Evolutionary conservation across 2,113 vertebrate species (phyloP), one percentile per base, ranked within the genome.

Genomic region (Arothron firmamentum): DNA sequence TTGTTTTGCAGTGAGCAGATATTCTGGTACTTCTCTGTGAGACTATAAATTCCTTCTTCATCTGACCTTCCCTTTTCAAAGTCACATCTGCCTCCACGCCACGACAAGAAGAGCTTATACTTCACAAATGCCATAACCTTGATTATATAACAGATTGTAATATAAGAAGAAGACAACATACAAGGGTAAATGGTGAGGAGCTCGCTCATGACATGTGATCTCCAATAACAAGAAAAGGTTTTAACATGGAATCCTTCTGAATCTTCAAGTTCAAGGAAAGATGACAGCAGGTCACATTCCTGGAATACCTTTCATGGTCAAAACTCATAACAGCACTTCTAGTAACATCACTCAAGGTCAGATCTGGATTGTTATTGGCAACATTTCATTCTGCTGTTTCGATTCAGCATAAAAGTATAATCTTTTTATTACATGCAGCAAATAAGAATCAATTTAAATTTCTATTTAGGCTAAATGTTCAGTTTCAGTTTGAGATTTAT

Each of bases 91-190:
- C 46, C 56, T 67, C 47, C 52, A 52, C 62, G 62, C 56, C 68
- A 54, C 43, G 46, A 66, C 49, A 61, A 74, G 72, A 72, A 61
- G 56, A 69, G 76, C 66, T 70, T 74, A 75, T 31, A 48, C 62
- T 51, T 51, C 58, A 77, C 42, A 62, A 86, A 78, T 78, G 64
- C 50, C 77, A 77, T 21, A 79, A 81, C 79, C 75, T 83, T 74
- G 60, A 83, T 86, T 80, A 86, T 70, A 43, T 74, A 78, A 86
- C 66, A 56, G 28, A 67, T 52, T 34, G 79, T 83, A 81, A 84
- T 67, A 56, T 73, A 78, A 85, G 76, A 64, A 63, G 63, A 47
- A 61, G 46, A 70, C 34, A 34, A 38, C 52, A 74, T 70, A 78
- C 45, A 70, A 65, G 62, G 17, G 34, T 38, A 38, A 38, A 38